These are phyloP conservation scores for Proteles cristata DNA, from an alignment of 2,113 vertebrate genomes.

Conservation along the genomic window DNA sequence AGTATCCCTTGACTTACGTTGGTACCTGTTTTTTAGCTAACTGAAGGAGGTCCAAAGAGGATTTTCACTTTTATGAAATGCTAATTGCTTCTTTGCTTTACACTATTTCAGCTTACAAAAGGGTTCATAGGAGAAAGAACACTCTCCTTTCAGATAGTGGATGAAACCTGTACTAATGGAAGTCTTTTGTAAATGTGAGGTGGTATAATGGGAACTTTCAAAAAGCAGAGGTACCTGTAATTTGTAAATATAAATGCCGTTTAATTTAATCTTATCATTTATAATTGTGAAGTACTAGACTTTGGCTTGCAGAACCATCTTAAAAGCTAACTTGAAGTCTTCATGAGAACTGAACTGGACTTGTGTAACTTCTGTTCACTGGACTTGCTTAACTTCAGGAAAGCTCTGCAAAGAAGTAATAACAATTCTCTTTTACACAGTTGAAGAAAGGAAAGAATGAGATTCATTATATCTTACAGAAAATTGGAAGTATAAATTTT, in stretches of 20 bases:
- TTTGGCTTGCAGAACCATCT: neutral
- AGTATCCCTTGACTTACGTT: neutral
- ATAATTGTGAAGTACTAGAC: neutral
- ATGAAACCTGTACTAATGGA: neutral
- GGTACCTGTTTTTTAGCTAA: neutral
- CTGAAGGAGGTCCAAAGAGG: neutral
- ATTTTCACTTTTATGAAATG: neutral
- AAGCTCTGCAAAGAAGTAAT: neutral
- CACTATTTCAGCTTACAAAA: neutral
- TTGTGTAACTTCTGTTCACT: neutral
- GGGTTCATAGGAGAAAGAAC: neutral
- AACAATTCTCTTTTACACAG: neutral
- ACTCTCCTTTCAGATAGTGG: neutral
- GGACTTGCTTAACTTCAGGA: neutral
- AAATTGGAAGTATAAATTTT: constrained; percentile 4
- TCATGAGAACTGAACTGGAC: neutral
- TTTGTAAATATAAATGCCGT: neutral
- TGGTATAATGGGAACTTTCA: neutral
- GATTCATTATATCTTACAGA: neutral
- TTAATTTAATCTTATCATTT: neutral
- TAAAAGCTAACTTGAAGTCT: neutral
- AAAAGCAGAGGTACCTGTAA: neutral
- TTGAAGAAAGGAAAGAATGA: constrained; percentile 26
- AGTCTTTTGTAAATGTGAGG: neutral
- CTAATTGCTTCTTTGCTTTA: neutral